Evolutionary conservation across 2,888 invertebrate genomes (phyloP).

Genomic region (Rosalia funebris): DNA sequence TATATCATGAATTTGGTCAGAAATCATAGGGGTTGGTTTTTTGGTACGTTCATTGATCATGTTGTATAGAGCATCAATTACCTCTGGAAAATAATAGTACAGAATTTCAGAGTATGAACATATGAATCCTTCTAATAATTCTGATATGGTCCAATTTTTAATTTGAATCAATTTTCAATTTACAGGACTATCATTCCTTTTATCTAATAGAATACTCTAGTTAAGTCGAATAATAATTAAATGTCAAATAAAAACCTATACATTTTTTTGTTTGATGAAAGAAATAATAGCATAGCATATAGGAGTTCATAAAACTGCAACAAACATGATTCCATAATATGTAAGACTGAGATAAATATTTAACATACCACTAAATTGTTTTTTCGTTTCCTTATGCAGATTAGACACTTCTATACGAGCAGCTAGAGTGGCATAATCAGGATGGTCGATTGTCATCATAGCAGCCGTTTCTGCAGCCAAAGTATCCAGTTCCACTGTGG

Average conservation of each 20-base stretch:
- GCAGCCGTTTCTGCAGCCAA: constrained; percentile 99
- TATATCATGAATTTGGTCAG: constrained; percentile 81
- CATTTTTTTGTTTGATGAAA: too few species aligned
- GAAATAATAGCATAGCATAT: too few species aligned
- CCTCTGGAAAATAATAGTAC: constrained; percentile 76
- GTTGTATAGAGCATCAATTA: constrained; percentile 86
- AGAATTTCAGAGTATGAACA: background rate
- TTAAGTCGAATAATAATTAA: too few species aligned
- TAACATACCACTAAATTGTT: constrained; percentile 83
- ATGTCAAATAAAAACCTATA: too few species aligned
- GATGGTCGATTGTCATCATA: constrained; percentile 96
- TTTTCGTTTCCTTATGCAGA: constrained; percentile 97
- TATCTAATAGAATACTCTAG: too few species aligned
- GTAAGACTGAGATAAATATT: too few species aligned
- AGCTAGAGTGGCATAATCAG: constrained; percentile 92
- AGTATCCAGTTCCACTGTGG: constrained; percentile 96
- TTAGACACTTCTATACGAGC: constrained; percentile 93
- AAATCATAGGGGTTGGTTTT: constrained; percentile 84
- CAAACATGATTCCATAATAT: too few species aligned
- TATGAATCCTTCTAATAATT: background rate
- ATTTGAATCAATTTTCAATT: too few species aligned
- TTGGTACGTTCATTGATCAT: constrained; percentile 79
- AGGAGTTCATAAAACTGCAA: too few species aligned
- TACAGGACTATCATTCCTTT: too few species aligned
- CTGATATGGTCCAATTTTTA: too few species aligned